Evolutionary conservation across 2,888 invertebrate genomes (phyloP), one percentile per base, ranked within the genome.

Genomic region (Oasisia sp.): DNA sequence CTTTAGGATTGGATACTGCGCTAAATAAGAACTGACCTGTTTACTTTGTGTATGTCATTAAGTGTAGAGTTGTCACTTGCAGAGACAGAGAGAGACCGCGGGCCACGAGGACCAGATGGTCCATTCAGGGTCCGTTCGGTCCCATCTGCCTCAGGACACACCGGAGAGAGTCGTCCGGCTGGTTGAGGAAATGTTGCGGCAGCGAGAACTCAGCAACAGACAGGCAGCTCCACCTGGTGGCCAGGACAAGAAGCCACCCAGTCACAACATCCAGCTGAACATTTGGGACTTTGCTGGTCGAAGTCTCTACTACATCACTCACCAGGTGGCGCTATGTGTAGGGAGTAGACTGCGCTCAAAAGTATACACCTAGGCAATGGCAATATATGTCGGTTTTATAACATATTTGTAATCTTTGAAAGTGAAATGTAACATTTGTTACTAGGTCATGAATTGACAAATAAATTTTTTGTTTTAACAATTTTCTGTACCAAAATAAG

Each of bases 261-360:
- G 92, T 27, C 92, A 94, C 38, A 94, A 94, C 91, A 94, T 95
- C 50, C 94, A 94, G 89, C 93, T 96, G 89, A 95, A 96, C 94
- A 95, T 96, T 45, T 96, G 96, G 95, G 96, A 96, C 93, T 96
- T 96, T 93, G 95, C 96, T 38, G 96, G 96, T 27, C 95, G 95
- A 92, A 95, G 95, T 91, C 95, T 94, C 3, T 96, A 95, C 93
- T 95, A 95, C 92, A 95, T 95, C 7, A 95, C 95, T 32, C 96
- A 96, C 92, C 95, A 95, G 94, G 95, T 95, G 93, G 32, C n/a
- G 45, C 12, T 91, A 32, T 91, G 19, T 19, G 12, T n/a, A 32
- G 1, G 32, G 11, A 32, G 9, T 38, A n/a, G 7, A n/a, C n/a
- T 12, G 32, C 91, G 32, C 91, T 44, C 50, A 50, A 50, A 50